These are phyloP conservation scores for Fukomys damarensis DNA, from an alignment of 2,113 vertebrate genomes.

Conservation along the genomic window DNA sequence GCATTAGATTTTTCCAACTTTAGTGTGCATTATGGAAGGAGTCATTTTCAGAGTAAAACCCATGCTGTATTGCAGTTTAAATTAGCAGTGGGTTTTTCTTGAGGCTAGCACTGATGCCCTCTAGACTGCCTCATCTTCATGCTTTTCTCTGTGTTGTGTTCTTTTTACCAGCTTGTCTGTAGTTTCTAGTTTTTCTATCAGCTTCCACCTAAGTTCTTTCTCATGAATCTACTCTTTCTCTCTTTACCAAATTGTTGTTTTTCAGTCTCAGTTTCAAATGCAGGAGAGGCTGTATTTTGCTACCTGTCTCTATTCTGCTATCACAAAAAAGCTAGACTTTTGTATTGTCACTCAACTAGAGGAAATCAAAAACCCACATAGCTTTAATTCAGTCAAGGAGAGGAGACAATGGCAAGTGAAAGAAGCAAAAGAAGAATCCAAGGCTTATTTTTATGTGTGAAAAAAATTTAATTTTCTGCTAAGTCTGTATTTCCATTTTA, in stretches of 20 bases:
- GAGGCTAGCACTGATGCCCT: not conserved
- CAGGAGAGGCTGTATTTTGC: not conserved
- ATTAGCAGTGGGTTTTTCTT: not conserved
- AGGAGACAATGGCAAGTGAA: not conserved
- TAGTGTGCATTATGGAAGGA: not conserved
- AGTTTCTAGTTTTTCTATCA: not conserved
- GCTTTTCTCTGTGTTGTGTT: not conserved
- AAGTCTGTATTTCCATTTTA: not conserved
- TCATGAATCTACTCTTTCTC: not conserved
- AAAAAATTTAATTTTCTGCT: not conserved
- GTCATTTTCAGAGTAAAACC: not conserved
- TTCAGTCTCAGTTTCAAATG: not conserved
- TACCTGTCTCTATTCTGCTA: not conserved
- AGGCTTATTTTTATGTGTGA: not conserved
- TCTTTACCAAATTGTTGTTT: not conserved
- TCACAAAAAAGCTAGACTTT: not conserved
- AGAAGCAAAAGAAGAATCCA: not conserved
- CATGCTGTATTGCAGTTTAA: not conserved
- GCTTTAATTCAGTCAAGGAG: not conserved
- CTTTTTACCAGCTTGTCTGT: not conserved
- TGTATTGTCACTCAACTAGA: not conserved
- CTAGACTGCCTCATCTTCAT: not conserved
- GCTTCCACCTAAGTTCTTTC: not conserved
- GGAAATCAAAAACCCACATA: not conserved
- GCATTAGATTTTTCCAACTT: not conserved